Conservation (phyloP, 1,140 invertebrate species). For the Lordiphosa collinella region DNA sequence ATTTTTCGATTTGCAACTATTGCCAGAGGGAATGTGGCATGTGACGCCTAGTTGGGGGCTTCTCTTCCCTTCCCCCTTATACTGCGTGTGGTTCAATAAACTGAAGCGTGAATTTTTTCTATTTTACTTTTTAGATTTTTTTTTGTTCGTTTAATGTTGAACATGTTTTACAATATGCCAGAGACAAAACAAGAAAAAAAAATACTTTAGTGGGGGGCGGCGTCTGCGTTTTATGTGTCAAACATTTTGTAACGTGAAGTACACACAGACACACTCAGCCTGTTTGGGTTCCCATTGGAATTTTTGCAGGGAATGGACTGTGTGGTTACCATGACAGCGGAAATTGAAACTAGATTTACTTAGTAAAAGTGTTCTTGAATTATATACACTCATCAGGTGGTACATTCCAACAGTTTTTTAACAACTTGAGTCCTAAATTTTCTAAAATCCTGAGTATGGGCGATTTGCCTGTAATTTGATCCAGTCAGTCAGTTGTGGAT, state of each 20-base stretch:
- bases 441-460: too few species aligned
- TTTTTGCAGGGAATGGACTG: slow-evolving; percentile 24
- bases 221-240: slow-evolving; percentile 59
- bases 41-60: slow-evolving; percentile 21
- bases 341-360: too few species aligned
- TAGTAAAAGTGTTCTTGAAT: too few species aligned
- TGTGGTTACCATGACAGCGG: background rate
- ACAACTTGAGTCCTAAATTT: too few species aligned
- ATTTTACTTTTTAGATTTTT: slow-evolving; percentile 45
- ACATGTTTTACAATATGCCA: slow-evolving; percentile 43
- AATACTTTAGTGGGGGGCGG: slow-evolving; percentile 7
- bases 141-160: slow-evolving; percentile 46
- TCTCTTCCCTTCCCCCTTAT: background rate
- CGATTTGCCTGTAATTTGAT: too few species aligned
- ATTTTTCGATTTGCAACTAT: slow-evolving; percentile 42
- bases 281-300: slow-evolving; percentile 46
- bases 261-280: slow-evolving; percentile 8
- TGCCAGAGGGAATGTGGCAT: slow-evolving; percentile 28
- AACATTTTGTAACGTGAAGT: slow-evolving; percentile 50
- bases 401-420: too few species aligned
- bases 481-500: too few species aligned
- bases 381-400: too few species aligned
- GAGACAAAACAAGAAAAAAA: slow-evolving; percentile 23
- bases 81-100: slow-evolving; percentile 63
- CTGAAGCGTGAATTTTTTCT: slow-evolving; percentile 64